Percentiles rank a stretch among this genome's conserved stretches.
phyloP scores from a whole-genome alignment of 2,888 invertebrate species.

The Chrysolina americana region DNA sequence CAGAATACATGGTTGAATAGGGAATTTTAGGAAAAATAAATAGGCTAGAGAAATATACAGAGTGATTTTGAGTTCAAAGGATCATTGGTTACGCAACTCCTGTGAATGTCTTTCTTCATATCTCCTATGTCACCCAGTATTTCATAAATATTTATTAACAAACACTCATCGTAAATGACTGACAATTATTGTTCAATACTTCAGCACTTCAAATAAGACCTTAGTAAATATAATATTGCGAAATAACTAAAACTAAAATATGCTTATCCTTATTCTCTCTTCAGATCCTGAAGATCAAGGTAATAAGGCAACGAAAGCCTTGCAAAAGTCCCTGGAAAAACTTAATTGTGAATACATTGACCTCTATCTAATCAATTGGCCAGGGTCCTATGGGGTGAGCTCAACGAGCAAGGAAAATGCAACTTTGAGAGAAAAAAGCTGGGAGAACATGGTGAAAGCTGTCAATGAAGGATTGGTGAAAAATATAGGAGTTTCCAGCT shows the following conservation, averaged over 20 bases:
- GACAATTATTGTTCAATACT: too few species aligned
- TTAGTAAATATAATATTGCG: too few species aligned
- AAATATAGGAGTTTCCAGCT: slow-evolving; percentile 89
- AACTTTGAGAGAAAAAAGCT: slow-evolving; percentile 76
- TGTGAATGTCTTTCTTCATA: too few species aligned
- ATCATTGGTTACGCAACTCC: too few species aligned
- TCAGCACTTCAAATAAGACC: too few species aligned
- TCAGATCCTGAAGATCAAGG: slow-evolving; percentile 76
- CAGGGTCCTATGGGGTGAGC: slow-evolving; percentile 78
- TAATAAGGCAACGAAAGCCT: slow-evolving; percentile 70
- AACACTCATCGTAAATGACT: too few species aligned
- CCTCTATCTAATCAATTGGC: slow-evolving; percentile 88
- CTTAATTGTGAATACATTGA: slow-evolving; percentile 81
- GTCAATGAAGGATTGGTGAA: slow-evolving; percentile 74
- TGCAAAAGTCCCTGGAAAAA: slow-evolving; percentile 75
- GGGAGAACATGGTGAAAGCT: slow-evolving; percentile 78
- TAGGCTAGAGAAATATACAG: too few species aligned
- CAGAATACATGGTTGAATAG: too few species aligned
- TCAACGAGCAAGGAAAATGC: slow-evolving; percentile 73
- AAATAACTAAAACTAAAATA: background rate
- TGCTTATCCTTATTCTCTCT: slow-evolving; percentile 14
- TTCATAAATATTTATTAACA: too few species aligned
- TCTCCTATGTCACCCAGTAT: too few species aligned
- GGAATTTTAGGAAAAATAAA: too few species aligned
- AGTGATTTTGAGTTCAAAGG: too few species aligned